These are phyloP conservation scores for Pyrocephalus nanus DNA, from an alignment of 2,797 vertebrate species.

Conservation along the genomic window DNA sequence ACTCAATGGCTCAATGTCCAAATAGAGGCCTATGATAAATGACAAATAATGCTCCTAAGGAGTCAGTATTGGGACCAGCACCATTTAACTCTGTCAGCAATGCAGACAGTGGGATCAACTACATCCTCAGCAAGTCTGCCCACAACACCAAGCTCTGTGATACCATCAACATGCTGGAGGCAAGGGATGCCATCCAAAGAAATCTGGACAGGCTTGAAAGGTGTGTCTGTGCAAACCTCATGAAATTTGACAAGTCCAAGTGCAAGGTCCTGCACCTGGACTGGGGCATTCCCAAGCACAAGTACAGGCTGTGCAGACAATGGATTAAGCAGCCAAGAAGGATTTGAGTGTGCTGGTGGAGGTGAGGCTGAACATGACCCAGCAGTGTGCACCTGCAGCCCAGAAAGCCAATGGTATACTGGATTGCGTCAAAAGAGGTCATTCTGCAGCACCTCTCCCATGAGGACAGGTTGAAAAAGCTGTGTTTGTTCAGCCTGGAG, in stretches of 20 bases:
- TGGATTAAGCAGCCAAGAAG: background rate
- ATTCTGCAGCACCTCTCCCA: background rate
- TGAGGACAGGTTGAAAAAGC: accelerated
- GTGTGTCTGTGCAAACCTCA: accelerated
- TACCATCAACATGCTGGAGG: accelerated
- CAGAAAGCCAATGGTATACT: background rate
- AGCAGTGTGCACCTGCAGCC: background rate
- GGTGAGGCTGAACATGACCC: background rate
- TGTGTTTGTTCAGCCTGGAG: background rate
- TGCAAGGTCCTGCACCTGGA: background rate
- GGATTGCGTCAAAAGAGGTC: background rate
- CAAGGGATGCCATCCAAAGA: background rate
- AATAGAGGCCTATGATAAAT: background rate
- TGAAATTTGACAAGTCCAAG: background rate
- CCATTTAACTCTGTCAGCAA: background rate
- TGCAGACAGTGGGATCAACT: background rate
- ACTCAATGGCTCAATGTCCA: background rate
- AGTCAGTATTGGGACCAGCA: background rate
- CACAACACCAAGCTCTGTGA: background rate
- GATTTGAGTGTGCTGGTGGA: accelerated
- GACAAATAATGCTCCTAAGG: background rate
- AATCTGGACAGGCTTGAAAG: background rate
- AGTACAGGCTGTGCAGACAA: background rate
- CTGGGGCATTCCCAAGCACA: background rate
- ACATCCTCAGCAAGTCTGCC: background rate